These are phyloP conservation scores for Acrocera orbiculus DNA, from an alignment of 2,888 invertebrate species.

Conservation along the genomic window DNA sequence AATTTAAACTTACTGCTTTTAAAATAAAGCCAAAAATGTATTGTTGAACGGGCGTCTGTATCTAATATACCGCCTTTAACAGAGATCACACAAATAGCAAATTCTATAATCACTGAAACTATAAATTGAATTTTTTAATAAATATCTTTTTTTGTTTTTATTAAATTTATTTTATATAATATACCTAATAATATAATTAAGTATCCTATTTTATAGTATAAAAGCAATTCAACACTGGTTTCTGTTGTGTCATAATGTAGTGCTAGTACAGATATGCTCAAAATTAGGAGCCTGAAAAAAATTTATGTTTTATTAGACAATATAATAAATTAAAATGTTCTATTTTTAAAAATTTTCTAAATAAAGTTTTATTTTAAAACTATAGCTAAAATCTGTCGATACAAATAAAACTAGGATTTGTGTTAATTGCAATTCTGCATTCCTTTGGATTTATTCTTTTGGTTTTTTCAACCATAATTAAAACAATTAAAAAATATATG, in stretches of 20 bases:
- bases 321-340: no score
- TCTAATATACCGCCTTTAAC: constrained; percentile 65
- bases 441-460: no score
- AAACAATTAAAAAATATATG: no score
- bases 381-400: no score
- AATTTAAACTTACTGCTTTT: constrained; percentile 44
- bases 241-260: constrained; percentile 26
- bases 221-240: constrained; percentile 29
- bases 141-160: background rate
- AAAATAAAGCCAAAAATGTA: constrained; percentile 64
- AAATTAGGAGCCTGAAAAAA: constrained; percentile 26
- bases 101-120: constrained; percentile 47
- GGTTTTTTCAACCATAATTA: no score
- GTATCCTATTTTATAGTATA: constrained; percentile 31
- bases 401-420: no score
- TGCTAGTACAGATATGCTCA: constrained; percentile 24
- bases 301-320: no score
- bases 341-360: no score
- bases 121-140: constrained; percentile 5
- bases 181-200: constrained; percentile 29
- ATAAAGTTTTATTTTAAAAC: no score
- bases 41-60: constrained; percentile 50
- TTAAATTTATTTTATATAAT: constrained; percentile 11
- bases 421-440: no score
- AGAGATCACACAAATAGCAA: constrained; percentile 53